A percentile compares a stretch with the other conserved stretches of the same genome.
Conservation (phyloP, 2,113 vertebrate genomes). For the Sapayoa aenigma region DNA sequence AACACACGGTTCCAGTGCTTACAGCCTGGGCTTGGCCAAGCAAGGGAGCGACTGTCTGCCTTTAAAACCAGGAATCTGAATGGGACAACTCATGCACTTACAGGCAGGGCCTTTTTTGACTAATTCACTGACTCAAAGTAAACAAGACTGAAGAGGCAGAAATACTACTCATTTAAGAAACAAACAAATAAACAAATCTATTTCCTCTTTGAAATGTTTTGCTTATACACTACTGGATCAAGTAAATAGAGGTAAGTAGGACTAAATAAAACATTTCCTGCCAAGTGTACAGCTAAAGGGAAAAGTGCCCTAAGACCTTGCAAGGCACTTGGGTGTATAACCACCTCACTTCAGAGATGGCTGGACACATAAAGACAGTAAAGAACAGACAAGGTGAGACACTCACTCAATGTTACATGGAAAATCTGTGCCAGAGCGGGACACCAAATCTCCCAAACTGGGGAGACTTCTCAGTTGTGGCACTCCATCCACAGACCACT, state of each 20-base stretch:
- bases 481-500: not conserved
- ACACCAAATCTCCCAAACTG: not conserved
- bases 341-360: not conserved
- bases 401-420: not conserved
- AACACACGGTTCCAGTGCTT: fast-evolving
- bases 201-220: not conserved
- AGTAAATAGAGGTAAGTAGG: not conserved
- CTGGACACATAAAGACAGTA: not conserved
- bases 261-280: not conserved
- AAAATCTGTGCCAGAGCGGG: not conserved
- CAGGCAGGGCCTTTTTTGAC: not conserved
- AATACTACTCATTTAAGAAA: not conserved
- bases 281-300: not conserved
- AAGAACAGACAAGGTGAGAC: not conserved
- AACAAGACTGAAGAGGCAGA: not conserved
- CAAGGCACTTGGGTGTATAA: not conserved
- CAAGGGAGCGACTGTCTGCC: not conserved
- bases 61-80: not conserved
- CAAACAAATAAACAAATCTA: not conserved
- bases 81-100: not conserved
- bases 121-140: not conserved
- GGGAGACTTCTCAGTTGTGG: fast-evolving
- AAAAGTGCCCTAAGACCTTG: not conserved
- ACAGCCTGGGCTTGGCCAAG: not conserved
- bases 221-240: not conserved